phyloP scores from a whole-genome alignment of 2,113 vertebrate genomes.

The Oryzias celebensis region DNA sequence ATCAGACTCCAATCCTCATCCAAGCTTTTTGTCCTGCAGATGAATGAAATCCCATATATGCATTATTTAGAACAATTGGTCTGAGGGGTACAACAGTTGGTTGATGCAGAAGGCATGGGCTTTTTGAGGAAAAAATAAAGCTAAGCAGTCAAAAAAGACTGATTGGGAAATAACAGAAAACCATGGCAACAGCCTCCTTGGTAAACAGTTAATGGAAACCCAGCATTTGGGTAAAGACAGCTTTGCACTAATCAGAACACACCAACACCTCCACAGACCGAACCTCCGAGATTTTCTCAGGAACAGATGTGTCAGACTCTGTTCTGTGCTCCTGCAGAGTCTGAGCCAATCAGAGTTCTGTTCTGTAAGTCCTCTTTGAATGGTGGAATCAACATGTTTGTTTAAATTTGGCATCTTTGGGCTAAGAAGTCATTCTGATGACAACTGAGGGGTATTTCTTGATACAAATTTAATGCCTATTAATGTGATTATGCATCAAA shows the following conservation, averaged over 20 bases:
- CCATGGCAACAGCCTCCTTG: conserved; percentile 71
- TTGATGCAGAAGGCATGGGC: conserved; percentile 71
- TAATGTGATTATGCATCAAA: too few species aligned
- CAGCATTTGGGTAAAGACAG: conserved; percentile 60
- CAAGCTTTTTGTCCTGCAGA: conserved; percentile 41
- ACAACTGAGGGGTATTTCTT: neutral
- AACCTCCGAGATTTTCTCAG: conserved; percentile 56
- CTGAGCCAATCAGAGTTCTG: conserved; percentile 26
- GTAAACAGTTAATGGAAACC: conserved; percentile 66
- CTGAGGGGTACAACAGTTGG: conserved; percentile 69
- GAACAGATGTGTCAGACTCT: conserved; percentile 67
- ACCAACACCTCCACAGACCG: conserved; percentile 67
- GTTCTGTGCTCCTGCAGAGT: conserved; percentile 26
- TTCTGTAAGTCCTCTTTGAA: neutral
- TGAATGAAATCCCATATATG: conserved; percentile 45
- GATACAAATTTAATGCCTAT: too few species aligned
- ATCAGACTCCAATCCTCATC: conserved; percentile 48
- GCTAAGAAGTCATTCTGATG: conserved; percentile 6
- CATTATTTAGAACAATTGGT: conserved; percentile 67
- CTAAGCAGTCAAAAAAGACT: conserved; percentile 55
- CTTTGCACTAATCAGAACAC: conserved; percentile 65
- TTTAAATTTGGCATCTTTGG: neutral
- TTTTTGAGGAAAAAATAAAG: conserved; percentile 65
- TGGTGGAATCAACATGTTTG: too few species aligned
- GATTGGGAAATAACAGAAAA: conserved; percentile 63